Percentiles rank a stretch among this genome's conserved stretches.
Evolutionary conservation across 2,113 vertebrate species (phyloP).

Genomic region (Isurus oxyrinchus): DNA sequence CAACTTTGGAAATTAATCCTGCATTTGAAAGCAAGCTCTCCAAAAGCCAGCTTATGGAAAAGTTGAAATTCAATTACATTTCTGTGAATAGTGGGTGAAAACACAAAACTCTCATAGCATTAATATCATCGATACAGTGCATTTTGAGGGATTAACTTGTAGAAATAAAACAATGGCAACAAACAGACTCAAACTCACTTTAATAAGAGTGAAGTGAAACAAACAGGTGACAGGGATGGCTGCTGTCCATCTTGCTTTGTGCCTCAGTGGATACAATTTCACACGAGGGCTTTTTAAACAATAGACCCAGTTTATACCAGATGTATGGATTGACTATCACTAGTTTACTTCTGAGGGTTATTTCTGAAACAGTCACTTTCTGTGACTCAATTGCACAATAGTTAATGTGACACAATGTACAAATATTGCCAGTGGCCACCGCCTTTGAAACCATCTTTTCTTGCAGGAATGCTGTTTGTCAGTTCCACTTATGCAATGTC

Average conservation of each 20-base stretch:
- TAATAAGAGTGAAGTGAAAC: background rate
- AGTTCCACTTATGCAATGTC: background rate
- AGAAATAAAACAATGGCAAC: background rate
- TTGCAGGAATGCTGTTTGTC: background rate
- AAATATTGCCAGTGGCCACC: background rate
- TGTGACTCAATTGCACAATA: background rate
- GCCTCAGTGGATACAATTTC: background rate
- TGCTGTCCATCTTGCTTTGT: background rate
- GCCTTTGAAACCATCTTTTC: background rate
- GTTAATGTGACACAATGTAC: background rate
- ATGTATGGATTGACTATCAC: background rate
- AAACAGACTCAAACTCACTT: background rate
- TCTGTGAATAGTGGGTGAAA: background rate
- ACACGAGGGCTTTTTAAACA: background rate
- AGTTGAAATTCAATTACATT: background rate
- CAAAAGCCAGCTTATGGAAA: background rate
- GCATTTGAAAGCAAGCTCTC: background rate
- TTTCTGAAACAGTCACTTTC: background rate
- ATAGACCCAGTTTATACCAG: constrained; percentile 1
- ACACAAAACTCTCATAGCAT: background rate
- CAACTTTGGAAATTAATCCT: background rate
- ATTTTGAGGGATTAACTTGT: background rate
- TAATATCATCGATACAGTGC: background rate
- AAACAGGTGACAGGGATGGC: background rate
- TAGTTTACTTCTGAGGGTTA: background rate